These are phyloP conservation scores for Erpobdella octoculata DNA, from an alignment of 2,888 invertebrate species.

Conservation along the genomic window DNA sequence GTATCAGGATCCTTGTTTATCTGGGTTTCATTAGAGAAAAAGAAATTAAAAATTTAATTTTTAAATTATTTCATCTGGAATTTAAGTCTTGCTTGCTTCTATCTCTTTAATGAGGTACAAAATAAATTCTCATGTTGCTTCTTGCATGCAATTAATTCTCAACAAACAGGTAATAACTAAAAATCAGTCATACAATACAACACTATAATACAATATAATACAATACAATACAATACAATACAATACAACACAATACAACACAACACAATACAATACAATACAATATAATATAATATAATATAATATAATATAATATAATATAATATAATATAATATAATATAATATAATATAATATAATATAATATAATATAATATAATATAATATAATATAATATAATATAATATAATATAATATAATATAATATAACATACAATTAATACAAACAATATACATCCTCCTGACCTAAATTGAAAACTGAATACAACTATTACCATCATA, in stretches of 20 bases:
- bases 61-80: no score
- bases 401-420: not conserved
- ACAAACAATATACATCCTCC: not conserved
- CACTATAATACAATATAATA: not conserved
- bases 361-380: not conserved
- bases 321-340: not conserved
- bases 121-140: no score
- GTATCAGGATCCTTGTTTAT: slow-evolving; percentile 52
- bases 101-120: no score
- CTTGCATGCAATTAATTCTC: no score
- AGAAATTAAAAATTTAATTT: no score
- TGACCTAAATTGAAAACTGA: no score
- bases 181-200: not conserved
- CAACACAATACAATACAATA: not conserved
- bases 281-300: not conserved
- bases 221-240: not conserved
- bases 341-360: not conserved
- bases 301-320: not conserved
- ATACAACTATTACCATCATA: no score
- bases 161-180: no score
- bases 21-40: slow-evolving; percentile 7
- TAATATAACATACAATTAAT: not conserved
- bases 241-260: not conserved
- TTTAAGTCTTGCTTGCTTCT: no score
- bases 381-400: not conserved